These are phyloP conservation scores for Drosophila melanosoma DNA, from an alignment of 2,888 invertebrate species.

Conservation along the genomic window DNA sequence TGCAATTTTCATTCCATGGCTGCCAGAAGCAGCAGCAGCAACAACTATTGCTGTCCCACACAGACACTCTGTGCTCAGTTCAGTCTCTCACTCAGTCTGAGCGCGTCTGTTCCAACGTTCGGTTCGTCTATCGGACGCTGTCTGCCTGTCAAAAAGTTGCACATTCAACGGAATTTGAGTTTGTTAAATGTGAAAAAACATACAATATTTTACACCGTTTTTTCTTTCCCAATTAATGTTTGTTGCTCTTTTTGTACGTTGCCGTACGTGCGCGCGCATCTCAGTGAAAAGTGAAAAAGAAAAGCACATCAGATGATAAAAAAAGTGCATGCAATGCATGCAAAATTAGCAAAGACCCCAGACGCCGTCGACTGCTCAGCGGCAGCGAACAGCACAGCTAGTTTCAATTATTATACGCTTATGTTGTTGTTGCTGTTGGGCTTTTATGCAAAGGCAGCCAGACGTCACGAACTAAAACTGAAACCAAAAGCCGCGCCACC, in stretches of 20 bases:
- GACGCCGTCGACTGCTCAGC: constrained; percentile 24
- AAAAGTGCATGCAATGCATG: constrained; percentile 57
- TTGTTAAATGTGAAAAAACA: constrained; percentile 64
- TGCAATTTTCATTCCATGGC: constrained; percentile 62
- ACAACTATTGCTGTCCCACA: constrained; percentile 14
- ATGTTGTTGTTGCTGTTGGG: constrained; percentile 36
- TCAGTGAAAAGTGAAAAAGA: constrained; percentile 52
- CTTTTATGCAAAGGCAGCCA: constrained; percentile 56
- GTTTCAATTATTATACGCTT: constrained; percentile 56
- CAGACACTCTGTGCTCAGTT: constrained; percentile 24
- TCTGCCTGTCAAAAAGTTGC: constrained; percentile 47
- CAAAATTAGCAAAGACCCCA: constrained; percentile 48
- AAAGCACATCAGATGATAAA: constrained; percentile 25
- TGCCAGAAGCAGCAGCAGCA: constrained; percentile 28
- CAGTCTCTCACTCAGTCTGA: constrained; percentile 45
- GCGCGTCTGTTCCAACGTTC: constrained; percentile 61
- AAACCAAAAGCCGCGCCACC: constrained; percentile 29
- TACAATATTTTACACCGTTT: constrained; percentile 10
- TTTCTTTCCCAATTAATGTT: constrained; percentile 37
- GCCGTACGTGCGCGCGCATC: constrained; percentile 34
- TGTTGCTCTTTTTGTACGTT: constrained; percentile 26
- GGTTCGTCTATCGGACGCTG: constrained; percentile 58
- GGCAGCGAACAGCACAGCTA: constrained; percentile 36
- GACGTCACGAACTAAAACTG: constrained; percentile 58
- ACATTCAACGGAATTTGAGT: constrained; percentile 40